Percentiles rank a stretch among this genome's conserved stretches.
phyloP scores from a whole-genome alignment of 2,888 invertebrate species.

The Dorcus parallelipipedus region DNA sequence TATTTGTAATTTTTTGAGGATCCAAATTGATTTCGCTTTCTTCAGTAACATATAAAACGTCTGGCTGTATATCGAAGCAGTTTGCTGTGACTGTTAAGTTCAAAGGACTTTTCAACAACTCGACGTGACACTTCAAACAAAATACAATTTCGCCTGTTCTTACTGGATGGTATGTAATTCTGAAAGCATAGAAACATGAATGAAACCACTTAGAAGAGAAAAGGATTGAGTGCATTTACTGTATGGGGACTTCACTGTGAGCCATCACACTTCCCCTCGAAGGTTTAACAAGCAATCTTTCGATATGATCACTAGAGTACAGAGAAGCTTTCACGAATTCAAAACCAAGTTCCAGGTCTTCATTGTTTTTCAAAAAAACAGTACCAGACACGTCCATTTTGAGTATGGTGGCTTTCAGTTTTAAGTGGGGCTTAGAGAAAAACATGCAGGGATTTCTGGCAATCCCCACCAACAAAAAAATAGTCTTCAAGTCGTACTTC shows the following conservation, averaged over 20 bases:
- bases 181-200: constrained; percentile 32
- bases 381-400: constrained; percentile 52
- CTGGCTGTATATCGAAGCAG: constrained; percentile 54
- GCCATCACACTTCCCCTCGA: constrained; percentile 52
- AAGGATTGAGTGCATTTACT: constrained; percentile 44
- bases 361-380: constrained; percentile 55
- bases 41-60: constrained; percentile 47
- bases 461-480: constrained; percentile 61
- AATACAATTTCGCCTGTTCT: constrained; percentile 56
- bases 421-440: constrained; percentile 58
- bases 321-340: constrained; percentile 55
- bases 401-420: constrained; percentile 60
- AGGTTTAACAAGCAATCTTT: constrained; percentile 53
- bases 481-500: constrained; percentile 53
- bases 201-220: background rate
- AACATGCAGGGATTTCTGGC: constrained; percentile 62
- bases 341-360: constrained; percentile 53
- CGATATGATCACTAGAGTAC: constrained; percentile 54
- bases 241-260: constrained; percentile 51
- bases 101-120: constrained; percentile 53
- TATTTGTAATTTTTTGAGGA: constrained; percentile 36
- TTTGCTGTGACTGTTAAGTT: constrained; percentile 53
- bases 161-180: constrained; percentile 55
- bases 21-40: constrained; percentile 32
- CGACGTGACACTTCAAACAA: constrained; percentile 55